Conservation (phyloP, 2,888 invertebrate species). For the Opisthograptis luteolata region DNA sequence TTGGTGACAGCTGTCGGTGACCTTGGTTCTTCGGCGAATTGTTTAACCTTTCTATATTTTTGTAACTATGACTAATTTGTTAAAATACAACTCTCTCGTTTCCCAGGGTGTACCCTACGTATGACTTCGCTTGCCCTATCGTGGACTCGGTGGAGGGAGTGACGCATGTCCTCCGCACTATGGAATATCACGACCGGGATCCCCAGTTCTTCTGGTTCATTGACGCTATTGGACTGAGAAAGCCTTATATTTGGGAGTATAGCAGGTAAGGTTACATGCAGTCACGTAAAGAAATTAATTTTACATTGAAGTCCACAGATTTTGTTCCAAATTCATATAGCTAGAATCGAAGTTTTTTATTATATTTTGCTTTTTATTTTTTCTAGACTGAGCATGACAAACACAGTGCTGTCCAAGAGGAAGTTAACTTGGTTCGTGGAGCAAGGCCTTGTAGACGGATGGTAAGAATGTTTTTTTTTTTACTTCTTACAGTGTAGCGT, state of each 20-base stretch:
- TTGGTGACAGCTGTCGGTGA: no score
- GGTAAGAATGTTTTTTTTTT: conserved; percentile 82
- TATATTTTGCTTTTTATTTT: conserved; percentile 25
- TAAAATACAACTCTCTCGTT: neutral
- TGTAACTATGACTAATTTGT: no score
- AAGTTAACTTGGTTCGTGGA: conserved; percentile 99
- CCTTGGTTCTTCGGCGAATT: no score
- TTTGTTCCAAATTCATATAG: neutral
- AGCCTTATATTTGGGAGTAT: conserved; percentile 98
- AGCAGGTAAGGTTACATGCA: conserved; percentile 82
- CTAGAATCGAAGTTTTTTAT: neutral
- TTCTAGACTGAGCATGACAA: conserved; percentile 96
- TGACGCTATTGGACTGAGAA: conserved; percentile 92
- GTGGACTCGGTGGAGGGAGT: conserved; percentile 99
- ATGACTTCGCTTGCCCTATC: conserved; percentile 99
- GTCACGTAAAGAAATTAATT: no score
- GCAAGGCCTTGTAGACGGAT: conserved; percentile 97
- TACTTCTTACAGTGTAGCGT: neutral
- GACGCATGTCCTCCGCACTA: conserved; percentile 98
- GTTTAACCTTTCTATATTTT: no score
- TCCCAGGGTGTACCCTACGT: conserved; percentile 97
- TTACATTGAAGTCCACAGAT: no score
- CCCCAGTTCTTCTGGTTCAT: conserved; percentile 99
- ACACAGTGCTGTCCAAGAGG: conserved; percentile 98
- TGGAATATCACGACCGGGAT: conserved; percentile 99